Evolutionary conservation across 2,797 vertebrate genomes (phyloP), one percentile per base, ranked within the genome.

Genomic region (Pipistrellus pygmaeus): DNA sequence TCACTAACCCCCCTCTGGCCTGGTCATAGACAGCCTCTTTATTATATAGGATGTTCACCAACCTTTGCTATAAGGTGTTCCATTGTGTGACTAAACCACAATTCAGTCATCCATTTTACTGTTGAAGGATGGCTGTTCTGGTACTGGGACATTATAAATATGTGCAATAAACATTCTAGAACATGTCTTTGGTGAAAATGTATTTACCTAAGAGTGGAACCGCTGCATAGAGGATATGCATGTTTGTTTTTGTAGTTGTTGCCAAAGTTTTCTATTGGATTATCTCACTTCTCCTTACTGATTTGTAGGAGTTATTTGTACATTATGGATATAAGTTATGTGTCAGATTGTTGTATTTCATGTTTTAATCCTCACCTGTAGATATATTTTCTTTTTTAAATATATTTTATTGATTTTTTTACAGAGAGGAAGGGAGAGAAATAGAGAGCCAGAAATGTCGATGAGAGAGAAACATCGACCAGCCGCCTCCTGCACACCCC

Each of bases 281-380:
- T 87, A 75, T 27, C 20, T 84, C 44, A 62, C 32, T 66, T 92
- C 84, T 94, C 68, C 41, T 86, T 91, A 69, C 17, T 88, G 46
- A 90, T 76, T 91, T 90, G n/a, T 73, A 78, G n/a, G n/a, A 51
- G 5, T 80, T 86, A 84, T 87, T 62, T 95, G 25, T 46, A 85
- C 48, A 76, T 78, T 60, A 84, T n/a, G 27, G 60, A 66, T 35
- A 72, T 8, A 94, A 69, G 18, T 84, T n/a, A 57, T 73, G 72
- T 77, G 48, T 77, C 30, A 76, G 46, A 20, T 76, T 23, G 85
- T 78, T 30, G 77, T 46, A 46, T 87, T n/a, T 64, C 30, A n/a
- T 64, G 3, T 64, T 64, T 64, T n/a, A 64, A 64, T 64, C 30
- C 62, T 64, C 30, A 64, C 30, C 62, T 64, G 30, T 13, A n/a